Percentiles rank a stretch among this genome's conserved stretches.
Conservation (phyloP, 2,888 invertebrate genomes). For the Stictocephala bisonia region DNA sequence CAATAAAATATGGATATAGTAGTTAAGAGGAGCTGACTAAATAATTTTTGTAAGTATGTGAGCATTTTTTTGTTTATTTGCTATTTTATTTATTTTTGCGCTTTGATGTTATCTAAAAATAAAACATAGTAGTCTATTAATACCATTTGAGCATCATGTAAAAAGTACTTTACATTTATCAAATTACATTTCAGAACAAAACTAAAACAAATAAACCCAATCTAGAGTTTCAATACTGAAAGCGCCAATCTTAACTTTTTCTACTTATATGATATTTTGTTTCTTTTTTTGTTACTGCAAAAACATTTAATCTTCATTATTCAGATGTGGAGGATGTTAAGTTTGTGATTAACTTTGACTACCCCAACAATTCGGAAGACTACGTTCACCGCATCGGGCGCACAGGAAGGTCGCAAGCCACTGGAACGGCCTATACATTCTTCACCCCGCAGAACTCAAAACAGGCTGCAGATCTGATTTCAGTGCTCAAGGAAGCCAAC, state of each 20-base stretch:
- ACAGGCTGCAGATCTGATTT: slow-evolving; percentile 91
- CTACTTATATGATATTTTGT: not conserved
- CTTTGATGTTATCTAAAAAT: too few relatives aligned
- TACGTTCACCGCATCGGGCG: slow-evolving; percentile 79
- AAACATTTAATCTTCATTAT: slow-evolving; percentile 50
- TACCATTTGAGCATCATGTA: too few relatives aligned
- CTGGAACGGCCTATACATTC: slow-evolving; percentile 91
- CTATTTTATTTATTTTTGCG: too few relatives aligned
- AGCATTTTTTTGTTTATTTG: too few relatives aligned
- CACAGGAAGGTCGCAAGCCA: slow-evolving; percentile 73
- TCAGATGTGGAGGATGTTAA: slow-evolving; percentile 80
- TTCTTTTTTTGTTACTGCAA: not conserved
- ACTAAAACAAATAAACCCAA: not conserved
- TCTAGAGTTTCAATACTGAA: not conserved
- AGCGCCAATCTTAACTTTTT: not conserved
- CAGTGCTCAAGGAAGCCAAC: slow-evolving; percentile 93
- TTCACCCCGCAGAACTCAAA: slow-evolving; percentile 91
- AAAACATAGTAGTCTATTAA: too few relatives aligned
- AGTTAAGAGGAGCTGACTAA: too few relatives aligned
- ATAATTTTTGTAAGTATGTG: too few relatives aligned
- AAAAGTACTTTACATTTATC: too few relatives aligned
- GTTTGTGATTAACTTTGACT: slow-evolving; percentile 80
- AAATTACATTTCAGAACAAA: too few relatives aligned
- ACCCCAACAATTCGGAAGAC: slow-evolving; percentile 77
- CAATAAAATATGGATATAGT: too few relatives aligned